Percentiles rank a stretch among this genome's conserved stretches.
phyloP scores from a whole-genome alignment of 1,140 invertebrate genomes.

The Aphaenogaster rudis region DNA sequence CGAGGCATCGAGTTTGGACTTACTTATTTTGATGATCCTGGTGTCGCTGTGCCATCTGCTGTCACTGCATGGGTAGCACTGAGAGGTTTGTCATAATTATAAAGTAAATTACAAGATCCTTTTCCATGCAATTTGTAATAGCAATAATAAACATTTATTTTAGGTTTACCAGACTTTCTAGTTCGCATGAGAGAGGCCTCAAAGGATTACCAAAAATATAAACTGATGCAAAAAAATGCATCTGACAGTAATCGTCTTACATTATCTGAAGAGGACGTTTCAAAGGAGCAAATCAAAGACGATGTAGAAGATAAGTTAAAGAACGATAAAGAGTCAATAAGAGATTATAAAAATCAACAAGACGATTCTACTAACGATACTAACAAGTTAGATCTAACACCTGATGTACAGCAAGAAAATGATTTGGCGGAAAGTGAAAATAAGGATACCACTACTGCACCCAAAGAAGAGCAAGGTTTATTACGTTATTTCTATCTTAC shows the following conservation, averaged over 20 bases:
- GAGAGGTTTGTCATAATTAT: constrained; percentile 75
- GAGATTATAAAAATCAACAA: constrained; percentile 5
- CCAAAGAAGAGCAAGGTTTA: constrained; percentile 79
- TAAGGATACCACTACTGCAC: constrained; percentile 63
- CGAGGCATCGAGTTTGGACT: constrained; percentile 94
- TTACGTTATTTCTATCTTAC: constrained; percentile 82
- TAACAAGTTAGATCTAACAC: constrained; percentile 20
- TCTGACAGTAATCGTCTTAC: neutral
- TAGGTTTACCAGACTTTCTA: constrained; percentile 87
- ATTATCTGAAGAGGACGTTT: constrained; percentile 16
- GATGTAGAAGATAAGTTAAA: constrained; percentile 30
- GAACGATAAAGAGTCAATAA: constrained; percentile 6
- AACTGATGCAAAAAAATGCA: constrained; percentile 66
- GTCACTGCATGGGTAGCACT: constrained; percentile 90
- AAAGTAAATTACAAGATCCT: neutral
- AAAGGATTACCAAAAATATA: constrained; percentile 84
- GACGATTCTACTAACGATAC: constrained; percentile 18
- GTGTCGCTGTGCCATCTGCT: constrained; percentile 90
- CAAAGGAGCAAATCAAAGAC: constrained; percentile 11
- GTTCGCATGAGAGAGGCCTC: constrained; percentile 86
- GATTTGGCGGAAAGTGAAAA: constrained; percentile 42
- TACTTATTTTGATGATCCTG: constrained; percentile 96
- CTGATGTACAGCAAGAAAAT: constrained; percentile 33
- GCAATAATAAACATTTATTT: constrained; percentile 42
- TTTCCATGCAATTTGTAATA: neutral